Percentiles rank a stretch among this genome's conserved stretches.
Evolutionary conservation across 2,888 invertebrate species (phyloP).

Genomic region (Sphinx pinastri): DNA sequence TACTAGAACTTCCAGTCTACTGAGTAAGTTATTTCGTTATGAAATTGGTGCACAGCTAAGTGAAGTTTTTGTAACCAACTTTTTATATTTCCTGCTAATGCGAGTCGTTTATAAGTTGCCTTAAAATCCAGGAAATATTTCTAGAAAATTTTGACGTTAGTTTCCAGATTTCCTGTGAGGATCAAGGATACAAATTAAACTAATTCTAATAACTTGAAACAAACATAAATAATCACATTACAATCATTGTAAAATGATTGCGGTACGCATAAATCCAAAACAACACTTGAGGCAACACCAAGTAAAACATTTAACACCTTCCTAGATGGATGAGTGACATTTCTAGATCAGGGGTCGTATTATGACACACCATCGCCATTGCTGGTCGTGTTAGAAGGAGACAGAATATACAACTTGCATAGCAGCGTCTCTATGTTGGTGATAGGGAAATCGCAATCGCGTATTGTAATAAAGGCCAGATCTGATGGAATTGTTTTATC

Average conservation of each 20-base stretch:
- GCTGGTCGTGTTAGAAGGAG: constrained; percentile 45
- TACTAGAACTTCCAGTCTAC: background rate
- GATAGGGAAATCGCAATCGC: constrained; percentile 37
- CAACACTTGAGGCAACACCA: constrained; percentile 36
- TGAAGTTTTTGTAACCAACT: no score
- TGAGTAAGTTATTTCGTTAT: background rate
- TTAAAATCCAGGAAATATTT: no score
- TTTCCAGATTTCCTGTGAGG: no score
- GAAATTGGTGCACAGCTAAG: background rate
- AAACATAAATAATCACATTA: background rate
- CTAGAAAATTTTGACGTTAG: no score
- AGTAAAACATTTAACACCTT: constrained; percentile 45
- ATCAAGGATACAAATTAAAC: no score
- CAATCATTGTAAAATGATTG: background rate
- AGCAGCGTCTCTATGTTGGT: constrained; percentile 44
- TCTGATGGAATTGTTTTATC: constrained; percentile 51
- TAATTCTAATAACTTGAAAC: background rate
- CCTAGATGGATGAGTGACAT: constrained; percentile 58
- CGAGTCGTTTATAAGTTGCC: no score
- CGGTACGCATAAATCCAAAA: background rate
- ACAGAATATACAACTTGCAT: constrained; percentile 45
- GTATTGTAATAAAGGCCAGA: constrained; percentile 44
- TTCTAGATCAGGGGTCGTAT: constrained; percentile 54
- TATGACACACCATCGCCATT: constrained; percentile 38
- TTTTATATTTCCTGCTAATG: no score